Percentiles rank a stretch among this genome's conserved stretches.
Conservation (phyloP, 1,140 invertebrate genomes). For the Zaprionus kolodkinae region DNA sequence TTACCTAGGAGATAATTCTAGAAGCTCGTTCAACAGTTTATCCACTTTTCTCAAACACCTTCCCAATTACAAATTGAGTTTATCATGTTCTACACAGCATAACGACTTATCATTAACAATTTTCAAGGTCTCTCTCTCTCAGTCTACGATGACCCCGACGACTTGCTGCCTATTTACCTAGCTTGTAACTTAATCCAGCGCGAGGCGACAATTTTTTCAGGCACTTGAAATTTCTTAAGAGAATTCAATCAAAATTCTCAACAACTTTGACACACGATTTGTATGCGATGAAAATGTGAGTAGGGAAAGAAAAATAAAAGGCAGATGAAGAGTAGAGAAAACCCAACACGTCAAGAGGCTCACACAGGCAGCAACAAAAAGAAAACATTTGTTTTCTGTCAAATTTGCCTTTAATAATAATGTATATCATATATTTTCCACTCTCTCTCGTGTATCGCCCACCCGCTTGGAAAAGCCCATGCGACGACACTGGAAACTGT, state of each 20-base stretch:
- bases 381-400: constrained; percentile 80
- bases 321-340: constrained; percentile 8
- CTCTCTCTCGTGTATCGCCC: constrained; percentile 35
- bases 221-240: constrained; percentile 31
- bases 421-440: constrained; percentile 60
- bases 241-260: constrained; percentile 59
- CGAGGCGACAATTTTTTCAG: constrained; percentile 23
- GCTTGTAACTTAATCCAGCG: constrained; percentile 42
- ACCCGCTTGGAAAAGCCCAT: constrained; percentile 39
- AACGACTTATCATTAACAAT: constrained; percentile 23
- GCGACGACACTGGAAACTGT: constrained; percentile 60
- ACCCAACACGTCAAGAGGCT: constrained; percentile 23
- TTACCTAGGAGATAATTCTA: background rate
- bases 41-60: background rate
- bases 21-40: background rate
- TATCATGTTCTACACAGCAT: constrained; percentile 23
- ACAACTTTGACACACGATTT: constrained; percentile 69
- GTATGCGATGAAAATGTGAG: constrained; percentile 46
- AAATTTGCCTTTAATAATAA: constrained; percentile 80
- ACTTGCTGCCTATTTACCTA: constrained; percentile 11
- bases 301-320: constrained; percentile 39
- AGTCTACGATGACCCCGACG: background rate
- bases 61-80: constrained; percentile 18
- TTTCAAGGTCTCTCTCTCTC: constrained; percentile 1
- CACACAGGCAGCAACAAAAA: constrained; percentile 7